Evolutionary conservation across 2,797 vertebrate genomes (phyloP).

Genomic region (Erithacus rubecula): DNA sequence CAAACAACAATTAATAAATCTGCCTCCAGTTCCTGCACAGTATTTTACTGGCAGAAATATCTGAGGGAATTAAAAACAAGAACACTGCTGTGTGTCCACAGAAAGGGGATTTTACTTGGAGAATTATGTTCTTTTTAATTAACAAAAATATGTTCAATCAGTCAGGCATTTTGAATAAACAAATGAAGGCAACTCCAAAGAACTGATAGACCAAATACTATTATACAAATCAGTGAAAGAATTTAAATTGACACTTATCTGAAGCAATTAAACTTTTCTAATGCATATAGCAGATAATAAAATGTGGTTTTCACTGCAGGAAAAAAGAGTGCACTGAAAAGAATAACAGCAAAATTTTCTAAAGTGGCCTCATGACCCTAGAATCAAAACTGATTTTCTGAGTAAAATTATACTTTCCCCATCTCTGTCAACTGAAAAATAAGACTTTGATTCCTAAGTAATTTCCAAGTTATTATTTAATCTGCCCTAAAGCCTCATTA

Average conservation of each 20-base stretch:
- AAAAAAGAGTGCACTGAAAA: background rate
- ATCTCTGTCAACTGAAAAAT: background rate
- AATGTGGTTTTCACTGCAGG: background rate
- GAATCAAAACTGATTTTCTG: background rate
- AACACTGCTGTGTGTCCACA: background rate
- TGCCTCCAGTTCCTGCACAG: background rate
- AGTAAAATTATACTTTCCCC: background rate
- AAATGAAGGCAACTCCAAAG: background rate
- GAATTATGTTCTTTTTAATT: background rate
- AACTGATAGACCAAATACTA: background rate
- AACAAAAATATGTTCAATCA: background rate
- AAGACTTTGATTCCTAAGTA: background rate
- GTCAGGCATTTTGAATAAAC: background rate
- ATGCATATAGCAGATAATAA: background rate
- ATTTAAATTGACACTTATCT: background rate
- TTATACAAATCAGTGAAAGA: background rate
- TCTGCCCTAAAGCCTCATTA: background rate
- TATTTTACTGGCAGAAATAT: background rate
- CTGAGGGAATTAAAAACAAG: background rate
- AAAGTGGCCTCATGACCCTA: background rate
- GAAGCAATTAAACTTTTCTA: background rate
- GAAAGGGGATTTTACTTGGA: background rate
- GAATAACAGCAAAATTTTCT: background rate
- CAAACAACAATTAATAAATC: background rate
- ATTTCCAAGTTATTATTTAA: background rate